Evolutionary conservation across 92 coral and sea anemone species (phyloP).

Genomic region (Phenganax stokvisi): DNA sequence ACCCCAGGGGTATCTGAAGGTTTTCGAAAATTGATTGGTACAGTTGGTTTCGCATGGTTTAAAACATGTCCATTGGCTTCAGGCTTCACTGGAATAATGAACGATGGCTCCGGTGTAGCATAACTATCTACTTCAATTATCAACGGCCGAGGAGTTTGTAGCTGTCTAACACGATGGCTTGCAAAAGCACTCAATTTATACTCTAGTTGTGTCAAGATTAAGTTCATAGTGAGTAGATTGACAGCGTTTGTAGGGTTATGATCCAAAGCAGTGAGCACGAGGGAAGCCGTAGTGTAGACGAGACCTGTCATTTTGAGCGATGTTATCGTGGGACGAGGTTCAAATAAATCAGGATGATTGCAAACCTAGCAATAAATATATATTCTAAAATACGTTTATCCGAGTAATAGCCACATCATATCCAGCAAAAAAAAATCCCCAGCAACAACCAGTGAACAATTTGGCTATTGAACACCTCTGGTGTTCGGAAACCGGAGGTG

Average conservation of each 20-base stretch:
- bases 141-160: constrained; percentile 78
- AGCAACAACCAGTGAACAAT: no score
- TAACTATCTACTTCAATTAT: constrained; percentile 71
- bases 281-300: constrained; percentile 72
- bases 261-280: constrained; percentile 72
- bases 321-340: constrained; percentile 82
- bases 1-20: neutral
- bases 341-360: constrained; percentile 97
- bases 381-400: neutral
- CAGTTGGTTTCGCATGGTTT: constrained; percentile 11
- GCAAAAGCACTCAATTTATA: constrained; percentile 82
- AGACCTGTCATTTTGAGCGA: constrained; percentile 64
- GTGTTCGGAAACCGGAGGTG: no score
- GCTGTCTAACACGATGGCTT: constrained; percentile 69
- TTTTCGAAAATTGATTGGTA: neutral
- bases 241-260: constrained; percentile 65
- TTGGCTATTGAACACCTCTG: no score
- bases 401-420: no score
- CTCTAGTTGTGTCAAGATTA: constrained; percentile 83
- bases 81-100: constrained; percentile 58
- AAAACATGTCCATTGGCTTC: constrained; percentile 21
- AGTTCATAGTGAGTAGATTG: constrained; percentile 69
- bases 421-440: neutral
- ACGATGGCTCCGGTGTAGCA: constrained; percentile 49
- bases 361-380: constrained; percentile 66